Evolutionary conservation across 2,888 invertebrate species (phyloP).

Genomic region (Phrixothrix hirtus): DNA sequence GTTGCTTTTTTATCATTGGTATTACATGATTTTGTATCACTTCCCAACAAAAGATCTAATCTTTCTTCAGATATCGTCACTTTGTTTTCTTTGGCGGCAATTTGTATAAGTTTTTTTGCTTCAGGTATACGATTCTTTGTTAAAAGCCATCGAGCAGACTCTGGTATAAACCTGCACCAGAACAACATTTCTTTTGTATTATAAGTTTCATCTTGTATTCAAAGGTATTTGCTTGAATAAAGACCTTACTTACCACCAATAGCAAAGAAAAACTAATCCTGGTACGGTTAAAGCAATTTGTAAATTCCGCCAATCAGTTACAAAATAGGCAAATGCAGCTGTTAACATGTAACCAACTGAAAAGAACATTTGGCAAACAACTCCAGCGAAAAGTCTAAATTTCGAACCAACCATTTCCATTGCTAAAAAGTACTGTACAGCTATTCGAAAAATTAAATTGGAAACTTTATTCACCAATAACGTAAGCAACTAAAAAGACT

Average conservation of each 20-base stretch:
- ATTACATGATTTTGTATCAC: slow-evolving; percentile 53
- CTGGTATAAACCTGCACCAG: slow-evolving; percentile 64
- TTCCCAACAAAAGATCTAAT: slow-evolving; percentile 59
- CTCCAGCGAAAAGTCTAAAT: slow-evolving; percentile 70
- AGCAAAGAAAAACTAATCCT: slow-evolving; percentile 67
- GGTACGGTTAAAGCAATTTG: slow-evolving; percentile 73
- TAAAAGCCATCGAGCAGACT: slow-evolving; percentile 73
- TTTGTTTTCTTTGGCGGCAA: slow-evolving; percentile 68
- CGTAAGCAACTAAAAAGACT: slow-evolving; percentile 77
- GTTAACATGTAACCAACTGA: slow-evolving; percentile 72
- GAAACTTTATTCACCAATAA: slow-evolving; percentile 61
- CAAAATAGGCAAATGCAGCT: slow-evolving; percentile 67
- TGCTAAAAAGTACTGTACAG: slow-evolving; percentile 48
- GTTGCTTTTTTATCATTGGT: slow-evolving; percentile 54
- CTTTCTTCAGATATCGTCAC: slow-evolving; percentile 61
- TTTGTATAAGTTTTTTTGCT: slow-evolving; percentile 65
- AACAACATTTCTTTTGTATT: not conserved
- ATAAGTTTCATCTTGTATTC: not conserved
- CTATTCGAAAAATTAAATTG: not conserved
- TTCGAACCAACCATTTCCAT: slow-evolving; percentile 74
- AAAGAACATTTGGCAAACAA: slow-evolving; percentile 75
- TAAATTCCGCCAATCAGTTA: slow-evolving; percentile 70
- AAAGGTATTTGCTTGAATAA: too few relatives aligned
- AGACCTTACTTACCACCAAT: slow-evolving; percentile 63
- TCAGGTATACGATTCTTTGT: slow-evolving; percentile 65